These are phyloP conservation scores for Syngnathus floridae DNA, from an alignment of 2,113 vertebrate species.

Conservation along the genomic window DNA sequence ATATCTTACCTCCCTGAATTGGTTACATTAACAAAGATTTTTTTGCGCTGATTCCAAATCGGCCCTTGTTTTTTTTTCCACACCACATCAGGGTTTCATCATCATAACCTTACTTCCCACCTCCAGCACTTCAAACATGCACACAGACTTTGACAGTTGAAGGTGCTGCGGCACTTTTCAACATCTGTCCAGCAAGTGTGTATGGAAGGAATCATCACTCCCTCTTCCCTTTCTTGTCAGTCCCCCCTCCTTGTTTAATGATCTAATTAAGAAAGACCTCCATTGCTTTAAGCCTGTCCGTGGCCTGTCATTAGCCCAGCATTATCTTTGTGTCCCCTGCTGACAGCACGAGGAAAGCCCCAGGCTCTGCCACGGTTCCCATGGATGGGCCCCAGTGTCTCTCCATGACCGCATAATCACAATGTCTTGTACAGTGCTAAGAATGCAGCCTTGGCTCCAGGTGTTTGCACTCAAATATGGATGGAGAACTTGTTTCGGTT, in stretches of 20 bases:
- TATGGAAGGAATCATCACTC: constrained; percentile 20
- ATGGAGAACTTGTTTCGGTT: neutral
- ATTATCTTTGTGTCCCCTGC: constrained; percentile 41
- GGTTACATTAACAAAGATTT: neutral
- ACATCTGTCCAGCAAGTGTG: constrained; percentile 23
- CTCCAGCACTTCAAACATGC: neutral
- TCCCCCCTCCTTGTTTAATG: constrained; percentile 1
- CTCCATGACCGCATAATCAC: constrained; percentile 16
- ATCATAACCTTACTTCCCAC: neutral
- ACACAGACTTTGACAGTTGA: constrained; percentile 20
- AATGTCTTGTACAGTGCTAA: constrained; percentile 12
- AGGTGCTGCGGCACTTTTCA: constrained; percentile 45
- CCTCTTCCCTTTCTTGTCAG: neutral
- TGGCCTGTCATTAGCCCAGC: constrained; percentile 53
- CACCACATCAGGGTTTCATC: too few species aligned
- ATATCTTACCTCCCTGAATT: neutral
- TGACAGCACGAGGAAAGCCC: constrained; percentile 43
- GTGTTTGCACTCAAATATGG: constrained; percentile 21
- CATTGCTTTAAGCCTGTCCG: constrained; percentile 14
- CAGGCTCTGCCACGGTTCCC: constrained; percentile 39
- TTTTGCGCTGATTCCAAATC: too few species aligned
- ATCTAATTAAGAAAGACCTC: constrained; percentile 18
- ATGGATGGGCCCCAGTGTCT: constrained; percentile 29
- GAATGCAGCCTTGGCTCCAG: constrained; percentile 14
- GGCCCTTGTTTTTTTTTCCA: too few species aligned